Percentiles rank a stretch among this genome's conserved stretches.
Conservation (phyloP, 2,113 vertebrate species). For the Thalassarche chlororhynchos region DNA sequence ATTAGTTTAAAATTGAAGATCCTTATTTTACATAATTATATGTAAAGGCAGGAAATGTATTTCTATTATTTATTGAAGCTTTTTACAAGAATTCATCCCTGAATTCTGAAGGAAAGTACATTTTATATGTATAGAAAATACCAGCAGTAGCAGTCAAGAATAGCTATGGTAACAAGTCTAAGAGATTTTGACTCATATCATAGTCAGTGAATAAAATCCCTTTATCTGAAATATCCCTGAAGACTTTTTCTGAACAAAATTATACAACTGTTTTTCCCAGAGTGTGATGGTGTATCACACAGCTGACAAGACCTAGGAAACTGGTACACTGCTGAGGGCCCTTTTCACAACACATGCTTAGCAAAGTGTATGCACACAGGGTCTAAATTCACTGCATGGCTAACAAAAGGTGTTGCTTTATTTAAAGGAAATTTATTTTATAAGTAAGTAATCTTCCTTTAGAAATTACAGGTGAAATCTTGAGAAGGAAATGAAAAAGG, state of each 20-base stretch:
- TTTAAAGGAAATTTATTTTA: neutral
- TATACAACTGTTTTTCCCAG: slow-evolving; percentile 38
- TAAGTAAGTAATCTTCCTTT: neutral
- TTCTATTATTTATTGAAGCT: slow-evolving; percentile 43
- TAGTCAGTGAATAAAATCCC: slow-evolving; percentile 56
- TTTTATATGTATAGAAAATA: slow-evolving; percentile 60
- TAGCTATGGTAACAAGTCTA: slow-evolving; percentile 45
- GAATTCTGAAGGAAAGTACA: slow-evolving; percentile 31
- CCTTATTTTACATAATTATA: slow-evolving; percentile 57
- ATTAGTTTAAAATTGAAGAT: slow-evolving; percentile 28
- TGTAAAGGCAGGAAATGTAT: slow-evolving; percentile 42
- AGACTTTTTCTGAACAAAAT: slow-evolving; percentile 38
- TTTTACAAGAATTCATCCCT: slow-evolving; percentile 8
- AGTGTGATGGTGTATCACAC: slow-evolving; percentile 7
- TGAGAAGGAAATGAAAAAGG: neutral
- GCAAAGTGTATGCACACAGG: neutral
- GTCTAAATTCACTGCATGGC: neutral
- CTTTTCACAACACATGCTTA: neutral
- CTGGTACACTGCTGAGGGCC: slow-evolving; percentile 25
- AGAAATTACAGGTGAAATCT: neutral
- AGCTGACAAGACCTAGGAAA: slow-evolving; percentile 17
- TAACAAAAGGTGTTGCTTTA: neutral
- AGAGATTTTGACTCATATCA: slow-evolving; percentile 57
- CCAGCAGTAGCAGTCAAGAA: slow-evolving; percentile 45
- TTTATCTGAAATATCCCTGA: slow-evolving; percentile 25